phyloP scores from a whole-genome alignment of 2,888 invertebrate genomes.

The Ormyrus thymus region DNA sequence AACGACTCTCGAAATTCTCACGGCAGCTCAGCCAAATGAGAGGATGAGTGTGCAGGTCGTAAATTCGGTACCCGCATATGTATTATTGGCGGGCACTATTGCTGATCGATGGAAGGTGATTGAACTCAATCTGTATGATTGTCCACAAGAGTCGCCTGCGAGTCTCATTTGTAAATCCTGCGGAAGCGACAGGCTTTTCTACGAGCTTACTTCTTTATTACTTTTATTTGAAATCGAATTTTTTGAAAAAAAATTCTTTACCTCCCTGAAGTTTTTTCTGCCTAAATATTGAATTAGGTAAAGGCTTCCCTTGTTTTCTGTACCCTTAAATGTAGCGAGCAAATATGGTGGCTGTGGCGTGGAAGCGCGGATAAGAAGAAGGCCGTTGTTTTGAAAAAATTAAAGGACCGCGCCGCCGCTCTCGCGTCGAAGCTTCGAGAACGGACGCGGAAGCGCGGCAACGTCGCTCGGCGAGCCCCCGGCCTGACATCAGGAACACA shows the following conservation, averaged over 20 bases:
- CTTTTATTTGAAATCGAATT: too few relatives aligned
- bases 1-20: conserved; percentile 20
- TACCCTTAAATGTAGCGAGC: too few relatives aligned
- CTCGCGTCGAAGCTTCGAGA: conserved; percentile 56
- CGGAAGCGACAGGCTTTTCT: too few relatives aligned
- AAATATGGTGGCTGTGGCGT: too few relatives aligned
- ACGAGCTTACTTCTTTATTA: too few relatives aligned
- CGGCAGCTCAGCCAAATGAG: neutral
- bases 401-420: conserved; percentile 21
- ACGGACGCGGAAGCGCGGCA: conserved; percentile 52
- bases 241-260: too few relatives aligned
- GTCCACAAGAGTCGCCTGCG: conserved; percentile 32
- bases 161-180: too few relatives aligned
- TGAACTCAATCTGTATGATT: conserved; percentile 58
- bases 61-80: neutral
- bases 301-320: too few relatives aligned
- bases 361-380: too few relatives aligned
- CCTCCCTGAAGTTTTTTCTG: too few relatives aligned
- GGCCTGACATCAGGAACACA: neutral
- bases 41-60: neutral
- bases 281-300: too few relatives aligned
- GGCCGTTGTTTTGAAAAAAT: neutral
- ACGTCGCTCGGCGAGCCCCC: conserved; percentile 48
- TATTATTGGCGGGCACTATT: neutral
- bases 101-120: conserved; percentile 52